Conservation (phyloP, 2,888 invertebrate species). For the Cheilosia impressa region DNA sequence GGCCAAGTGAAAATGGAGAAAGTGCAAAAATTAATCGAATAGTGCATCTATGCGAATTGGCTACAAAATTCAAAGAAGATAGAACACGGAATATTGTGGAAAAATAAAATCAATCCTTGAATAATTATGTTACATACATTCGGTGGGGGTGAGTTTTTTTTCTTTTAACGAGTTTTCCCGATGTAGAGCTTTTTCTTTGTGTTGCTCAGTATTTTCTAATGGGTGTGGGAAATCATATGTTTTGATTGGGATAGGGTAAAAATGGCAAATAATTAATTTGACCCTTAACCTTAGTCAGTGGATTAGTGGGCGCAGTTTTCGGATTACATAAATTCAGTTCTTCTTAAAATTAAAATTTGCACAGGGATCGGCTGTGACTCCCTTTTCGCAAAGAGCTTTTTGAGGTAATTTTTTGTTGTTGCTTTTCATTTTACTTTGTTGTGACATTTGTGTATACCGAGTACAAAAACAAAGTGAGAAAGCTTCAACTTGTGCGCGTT, state of each 20-base stretch:
- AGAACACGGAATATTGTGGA: slow-evolving; percentile 12
- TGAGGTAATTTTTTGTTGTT: slow-evolving; percentile 6
- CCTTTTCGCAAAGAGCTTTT: slow-evolving; percentile 51
- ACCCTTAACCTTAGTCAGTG: slow-evolving; percentile 19
- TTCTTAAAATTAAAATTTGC: slow-evolving; percentile 23
- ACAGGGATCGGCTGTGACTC: slow-evolving; percentile 20
- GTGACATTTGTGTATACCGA: slow-evolving; percentile 44
- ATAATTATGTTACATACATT: slow-evolving; percentile 73
- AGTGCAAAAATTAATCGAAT: slow-evolving; percentile 31
- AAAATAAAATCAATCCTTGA: slow-evolving; percentile 60
- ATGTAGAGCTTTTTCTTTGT: slow-evolving; percentile 22
- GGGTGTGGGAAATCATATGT: slow-evolving; percentile 44
- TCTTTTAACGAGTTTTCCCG: slow-evolving; percentile 15
- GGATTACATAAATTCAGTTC: slow-evolving; percentile 5
- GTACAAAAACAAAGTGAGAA: slow-evolving; percentile 36
- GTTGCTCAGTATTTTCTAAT: background rate
- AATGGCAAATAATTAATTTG: background rate
- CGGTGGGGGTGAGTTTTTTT: slow-evolving; percentile 67
- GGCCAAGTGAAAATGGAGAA: slow-evolving; percentile 43
- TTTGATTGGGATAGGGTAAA: background rate
- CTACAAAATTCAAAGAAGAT: background rate
- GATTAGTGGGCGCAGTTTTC: slow-evolving; percentile 21
- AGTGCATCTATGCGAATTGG: slow-evolving; percentile 33
- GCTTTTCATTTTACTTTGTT: slow-evolving; percentile 21
- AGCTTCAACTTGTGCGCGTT: slow-evolving; percentile 38